Evolutionary conservation across 1,140 invertebrate species (phyloP), one percentile per base, ranked within the genome.

Genomic region (Drosophila persimilis): DNA sequence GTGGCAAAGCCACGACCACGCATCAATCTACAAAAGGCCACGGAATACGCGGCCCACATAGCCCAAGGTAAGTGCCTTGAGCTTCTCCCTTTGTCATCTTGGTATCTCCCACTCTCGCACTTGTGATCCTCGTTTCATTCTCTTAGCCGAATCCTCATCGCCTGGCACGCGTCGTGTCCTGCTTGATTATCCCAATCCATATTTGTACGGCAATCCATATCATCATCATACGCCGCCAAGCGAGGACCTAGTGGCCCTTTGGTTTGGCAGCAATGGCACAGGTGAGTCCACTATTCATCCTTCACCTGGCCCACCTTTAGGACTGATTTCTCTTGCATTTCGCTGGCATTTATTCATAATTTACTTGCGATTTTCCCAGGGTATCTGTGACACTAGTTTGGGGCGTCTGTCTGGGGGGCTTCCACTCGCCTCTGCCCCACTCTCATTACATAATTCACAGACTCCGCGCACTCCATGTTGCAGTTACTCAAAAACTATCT

Each of bases 201-300:
- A 92, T 78, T 80, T 92, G 57, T 92, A 92, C 80, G 91, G 91
- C 48, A 92, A 91, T 58, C 80, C 63, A 43, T 85, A 86, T 70
- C 91, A 92, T 70, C 91, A 92, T 71, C 91, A 92, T 70, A 92
- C 90, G 67, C 91, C 91, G 53, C 90, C 92, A 50, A 91, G 81
- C 64, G 93, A 93, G 77, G 93, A 93, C 76, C 83, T 93, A 59
- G 92, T 93, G 57, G 92, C 92, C 72, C 90, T 93, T 79, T 93
- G 93, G 93, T 92, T 93, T 83, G 91, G 92, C 70, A 92, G 92
- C 80, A 92, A 92, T 86, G 89, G 92, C 47, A 77, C 92, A 92
- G 92, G 92, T 92, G 70, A 88, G 90, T 26, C 24, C 24, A 26
- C 24, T 5, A 26, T 26, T 26, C 24, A 26, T 26, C 24, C 24